A percentile compares a stretch with the other conserved stretches of the same genome.
These are phyloP conservation scores for Eremophila alpestris DNA, from an alignment of 2,797 vertebrate species.

Conservation along the genomic window DNA sequence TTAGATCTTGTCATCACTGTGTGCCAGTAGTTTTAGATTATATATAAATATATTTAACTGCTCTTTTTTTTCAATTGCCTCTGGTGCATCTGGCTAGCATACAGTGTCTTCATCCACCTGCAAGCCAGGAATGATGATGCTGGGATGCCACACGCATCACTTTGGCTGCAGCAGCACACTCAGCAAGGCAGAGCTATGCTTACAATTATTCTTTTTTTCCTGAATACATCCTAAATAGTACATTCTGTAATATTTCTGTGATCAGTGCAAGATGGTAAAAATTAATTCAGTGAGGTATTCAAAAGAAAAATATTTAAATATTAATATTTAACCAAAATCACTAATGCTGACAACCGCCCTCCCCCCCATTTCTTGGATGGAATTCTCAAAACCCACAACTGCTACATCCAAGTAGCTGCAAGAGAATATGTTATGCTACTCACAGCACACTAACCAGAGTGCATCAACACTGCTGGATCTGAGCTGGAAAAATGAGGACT, in stretches of 20 bases:
- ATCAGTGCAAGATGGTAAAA: not conserved
- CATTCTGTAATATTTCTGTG: not conserved
- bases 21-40: not conserved
- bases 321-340: not conserved
- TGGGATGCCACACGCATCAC: not conserved
- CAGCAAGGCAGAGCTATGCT: not conserved
- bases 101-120: not conserved
- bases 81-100: not conserved
- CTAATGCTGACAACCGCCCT: not conserved
- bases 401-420: not conserved
- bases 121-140: not conserved
- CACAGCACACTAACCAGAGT: not conserved
- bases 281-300: not conserved
- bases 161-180: not conserved
- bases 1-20: not conserved
- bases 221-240: not conserved
- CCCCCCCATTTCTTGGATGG: not conserved
- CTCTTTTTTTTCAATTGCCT: not conserved
- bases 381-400: not conserved
- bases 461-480: not conserved
- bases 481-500: not conserved
- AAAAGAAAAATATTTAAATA: not conserved
- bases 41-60: not conserved
- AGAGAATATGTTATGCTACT: not conserved
- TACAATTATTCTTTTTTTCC: not conserved